Percentiles rank a stretch among this genome's conserved stretches.
phyloP scores from a whole-genome alignment of 2,113 vertebrate species.

The Cromileptes altivelis region DNA sequence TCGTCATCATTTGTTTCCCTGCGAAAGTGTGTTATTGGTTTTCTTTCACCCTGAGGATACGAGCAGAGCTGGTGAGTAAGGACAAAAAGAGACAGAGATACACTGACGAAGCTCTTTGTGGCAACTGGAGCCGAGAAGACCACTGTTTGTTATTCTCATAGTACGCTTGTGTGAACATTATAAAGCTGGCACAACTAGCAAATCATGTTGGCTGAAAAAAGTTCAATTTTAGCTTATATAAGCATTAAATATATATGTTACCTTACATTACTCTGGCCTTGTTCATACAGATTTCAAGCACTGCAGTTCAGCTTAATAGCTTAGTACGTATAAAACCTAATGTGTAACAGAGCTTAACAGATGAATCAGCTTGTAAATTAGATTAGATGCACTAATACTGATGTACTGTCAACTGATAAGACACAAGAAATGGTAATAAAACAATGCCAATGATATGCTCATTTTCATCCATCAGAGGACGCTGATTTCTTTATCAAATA shows the following conservation, averaged over 20 bases:
- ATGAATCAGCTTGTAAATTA: background rate
- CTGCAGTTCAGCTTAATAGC: background rate
- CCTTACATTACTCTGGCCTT: background rate
- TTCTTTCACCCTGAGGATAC: background rate
- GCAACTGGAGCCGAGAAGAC: background rate
- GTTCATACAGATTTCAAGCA: background rate
- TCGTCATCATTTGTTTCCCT: conserved; percentile 34
- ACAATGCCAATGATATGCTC: background rate
- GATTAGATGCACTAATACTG: background rate
- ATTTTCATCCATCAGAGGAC: background rate
- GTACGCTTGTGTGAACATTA: background rate
- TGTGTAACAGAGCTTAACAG: background rate
- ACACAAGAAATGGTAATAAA: background rate
- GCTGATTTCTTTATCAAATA: background rate
- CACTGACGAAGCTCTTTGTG: conserved; percentile 29
- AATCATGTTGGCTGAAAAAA: background rate
- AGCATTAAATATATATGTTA: background rate
- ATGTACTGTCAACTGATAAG: background rate
- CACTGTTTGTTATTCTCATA: background rate
- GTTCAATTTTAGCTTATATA: background rate
- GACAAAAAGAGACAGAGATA: conserved; percentile 16
- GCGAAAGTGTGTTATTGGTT: conserved; percentile 30
- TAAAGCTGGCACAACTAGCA: background rate
- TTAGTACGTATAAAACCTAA: background rate
- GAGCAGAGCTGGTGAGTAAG: conserved; percentile 15